Conservation (phyloP, 2,888 invertebrate species). For the Scotopteryx bipunctaria region DNA sequence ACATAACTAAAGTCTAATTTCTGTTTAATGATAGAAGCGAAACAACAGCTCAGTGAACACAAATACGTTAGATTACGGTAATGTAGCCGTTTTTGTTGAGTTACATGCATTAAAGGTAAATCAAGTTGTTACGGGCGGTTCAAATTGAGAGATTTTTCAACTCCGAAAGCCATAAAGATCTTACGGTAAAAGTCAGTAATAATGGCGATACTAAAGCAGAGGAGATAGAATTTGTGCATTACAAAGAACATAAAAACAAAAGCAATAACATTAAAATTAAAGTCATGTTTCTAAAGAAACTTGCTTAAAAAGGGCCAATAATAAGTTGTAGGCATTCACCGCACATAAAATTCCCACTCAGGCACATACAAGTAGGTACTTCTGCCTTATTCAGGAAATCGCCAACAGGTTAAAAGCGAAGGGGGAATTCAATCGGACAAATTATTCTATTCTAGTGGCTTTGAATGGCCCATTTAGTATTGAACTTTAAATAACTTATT, state of each 20-base stretch:
- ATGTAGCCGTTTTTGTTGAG: constrained; percentile 43
- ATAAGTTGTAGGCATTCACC: constrained; percentile 31
- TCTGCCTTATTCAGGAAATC: constrained; percentile 18
- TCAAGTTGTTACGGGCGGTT: constrained; percentile 25
- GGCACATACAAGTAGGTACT: constrained; percentile 17
- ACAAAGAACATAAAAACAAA: constrained; percentile 6
- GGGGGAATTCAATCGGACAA: constrained; percentile 40
- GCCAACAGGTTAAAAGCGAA: constrained; percentile 30
- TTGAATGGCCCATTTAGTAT: constrained; percentile 45
- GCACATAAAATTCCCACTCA: constrained; percentile 33
- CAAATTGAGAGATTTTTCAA: constrained; percentile 10
- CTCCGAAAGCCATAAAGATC: constrained; percentile 5
- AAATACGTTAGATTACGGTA: constrained; percentile 43
- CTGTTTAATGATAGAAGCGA: constrained; percentile 38
- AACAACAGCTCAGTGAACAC: constrained; percentile 46
- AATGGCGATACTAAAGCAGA: constrained; percentile 1
- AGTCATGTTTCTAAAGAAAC: constrained; percentile 9
- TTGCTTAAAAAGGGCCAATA: constrained; percentile 7
- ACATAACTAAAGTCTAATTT: constrained; percentile 29
- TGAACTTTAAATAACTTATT: constrained; percentile 45
- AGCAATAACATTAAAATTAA: constrained; percentile 8
- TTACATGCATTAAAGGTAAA: constrained; percentile 36
- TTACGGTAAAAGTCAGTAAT: constrained; percentile 4
- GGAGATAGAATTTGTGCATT: background rate
- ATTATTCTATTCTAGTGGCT: constrained; percentile 44